These are phyloP conservation scores for Leptobrachium leishanense DNA, from an alignment of 2,113 vertebrate species.

Conservation along the genomic window DNA sequence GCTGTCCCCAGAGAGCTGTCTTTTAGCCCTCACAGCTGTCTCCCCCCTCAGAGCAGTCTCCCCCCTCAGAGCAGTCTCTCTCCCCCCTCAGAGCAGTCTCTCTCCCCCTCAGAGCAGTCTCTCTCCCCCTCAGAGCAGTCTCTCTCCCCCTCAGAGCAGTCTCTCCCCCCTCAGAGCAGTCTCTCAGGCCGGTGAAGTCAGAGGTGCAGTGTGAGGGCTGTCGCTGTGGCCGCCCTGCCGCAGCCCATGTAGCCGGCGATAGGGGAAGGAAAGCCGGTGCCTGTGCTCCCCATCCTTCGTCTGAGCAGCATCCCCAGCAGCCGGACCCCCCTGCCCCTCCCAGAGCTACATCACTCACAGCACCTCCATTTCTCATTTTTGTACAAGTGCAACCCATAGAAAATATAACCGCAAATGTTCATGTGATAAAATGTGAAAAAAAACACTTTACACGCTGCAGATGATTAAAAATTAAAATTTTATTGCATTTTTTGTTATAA, in stretches of 20 bases:
- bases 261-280: conserved; percentile 32
- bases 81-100: neutral
- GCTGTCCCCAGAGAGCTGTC: too few relatives aligned
- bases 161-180: conserved; percentile 1
- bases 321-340: conserved; percentile 58
- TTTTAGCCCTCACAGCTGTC: neutral
- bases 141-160: too few relatives aligned
- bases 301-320: conserved; percentile 12
- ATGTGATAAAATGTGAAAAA: too few relatives aligned
- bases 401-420: too few relatives aligned
- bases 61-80: too few relatives aligned
- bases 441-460: too few relatives aligned
- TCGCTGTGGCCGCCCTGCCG: conserved; percentile 16
- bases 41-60: neutral
- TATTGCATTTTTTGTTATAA: too few relatives aligned
- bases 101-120: neutral
- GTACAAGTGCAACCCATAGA: too few relatives aligned
- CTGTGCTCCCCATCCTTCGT: conserved; percentile 33
- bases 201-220: too few relatives aligned
- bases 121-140: neutral
- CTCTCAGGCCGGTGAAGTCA: too few relatives aligned
- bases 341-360: conserved; percentile 55
- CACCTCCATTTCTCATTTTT: conserved; percentile 16
- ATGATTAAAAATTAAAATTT: too few relatives aligned
- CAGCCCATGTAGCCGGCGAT: conserved; percentile 3